Evolutionary conservation across 1,140 invertebrate species (phyloP).

Genomic region (Dufourea novaeangliae): DNA sequence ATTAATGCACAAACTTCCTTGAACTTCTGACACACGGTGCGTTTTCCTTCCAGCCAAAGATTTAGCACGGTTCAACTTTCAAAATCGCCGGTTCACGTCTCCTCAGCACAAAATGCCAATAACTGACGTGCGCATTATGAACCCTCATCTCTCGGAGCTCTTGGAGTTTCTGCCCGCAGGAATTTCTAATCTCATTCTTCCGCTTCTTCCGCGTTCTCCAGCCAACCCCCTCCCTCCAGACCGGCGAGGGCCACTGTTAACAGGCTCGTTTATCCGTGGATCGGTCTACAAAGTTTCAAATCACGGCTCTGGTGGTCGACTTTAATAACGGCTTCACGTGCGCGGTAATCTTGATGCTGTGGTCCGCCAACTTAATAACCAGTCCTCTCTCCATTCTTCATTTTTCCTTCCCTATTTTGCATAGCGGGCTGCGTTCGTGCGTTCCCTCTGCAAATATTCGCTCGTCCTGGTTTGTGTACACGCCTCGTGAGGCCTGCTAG

Average conservation of each 20-base stretch:
- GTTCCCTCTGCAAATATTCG: constrained; percentile 40
- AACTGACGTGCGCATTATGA: no score
- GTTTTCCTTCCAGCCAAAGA: no score
- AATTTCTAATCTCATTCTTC: no score
- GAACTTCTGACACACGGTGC: no score
- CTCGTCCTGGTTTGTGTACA: background rate
- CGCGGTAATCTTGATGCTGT: constrained; percentile 29
- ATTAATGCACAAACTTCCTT: no score
- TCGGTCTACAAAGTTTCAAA: constrained; percentile 1
- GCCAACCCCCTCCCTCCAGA: no score
- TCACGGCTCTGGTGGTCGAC: constrained; percentile 9
- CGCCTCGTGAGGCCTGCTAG: constrained; percentile 17
- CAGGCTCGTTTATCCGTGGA: background rate
- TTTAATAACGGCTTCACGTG: constrained; percentile 34
- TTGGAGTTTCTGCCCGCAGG: no score
- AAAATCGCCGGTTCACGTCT: no score
- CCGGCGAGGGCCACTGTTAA: background rate
- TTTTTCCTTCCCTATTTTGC: constrained; percentile 19
- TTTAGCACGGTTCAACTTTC: no score
- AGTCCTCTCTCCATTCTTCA: background rate
- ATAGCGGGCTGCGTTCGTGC: constrained; percentile 18
- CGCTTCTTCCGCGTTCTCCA: no score
- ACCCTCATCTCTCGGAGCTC: no score
- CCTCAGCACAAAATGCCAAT: no score
- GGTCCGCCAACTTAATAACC: constrained; percentile 34